Conservation (phyloP, 2,797 vertebrate species). For the Sebastes nivosus region DNA sequence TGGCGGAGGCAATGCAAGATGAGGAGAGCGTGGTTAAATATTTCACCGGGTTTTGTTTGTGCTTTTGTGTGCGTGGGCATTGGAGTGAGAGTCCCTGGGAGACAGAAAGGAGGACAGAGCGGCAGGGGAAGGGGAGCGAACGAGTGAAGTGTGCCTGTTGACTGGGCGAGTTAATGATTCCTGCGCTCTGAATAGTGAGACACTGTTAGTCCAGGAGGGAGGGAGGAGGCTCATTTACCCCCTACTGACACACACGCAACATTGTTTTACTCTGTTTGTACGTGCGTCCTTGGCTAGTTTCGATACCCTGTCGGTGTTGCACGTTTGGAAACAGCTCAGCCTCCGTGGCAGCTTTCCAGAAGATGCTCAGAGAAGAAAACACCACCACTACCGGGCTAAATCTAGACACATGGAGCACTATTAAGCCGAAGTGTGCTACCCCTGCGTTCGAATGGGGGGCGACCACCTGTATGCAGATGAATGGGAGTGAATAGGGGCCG, state of each 20-base stretch:
- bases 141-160: conserved; percentile 76
- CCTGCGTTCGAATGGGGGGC: conserved; percentile 9
- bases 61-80: conserved; percentile 53
- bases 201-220: conserved; percentile 49
- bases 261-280: conserved; percentile 28
- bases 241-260: conserved; percentile 52
- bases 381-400: neutral
- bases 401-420: conserved; percentile 44
- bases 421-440: conserved; percentile 64
- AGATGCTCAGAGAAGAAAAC: conserved; percentile 19
- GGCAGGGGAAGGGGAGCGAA: conserved; percentile 23
- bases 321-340: conserved; percentile 15
- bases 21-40: conserved; percentile 67
- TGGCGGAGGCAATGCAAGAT: conserved; percentile 51
- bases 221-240: conserved; percentile 57
- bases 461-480: conserved; percentile 84
- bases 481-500: conserved; percentile 37
- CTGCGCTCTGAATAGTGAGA: conserved; percentile 67
- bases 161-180: conserved; percentile 78
- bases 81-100: conserved; percentile 41
- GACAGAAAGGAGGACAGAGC: conserved; percentile 54
- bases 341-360: conserved; percentile 25
- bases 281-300: conserved; percentile 2
- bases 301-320: conserved; percentile 11
- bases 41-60: conserved; percentile 72